Conservation (phyloP, 2,113 vertebrate species). For the Tinamus guttatus region DNA sequence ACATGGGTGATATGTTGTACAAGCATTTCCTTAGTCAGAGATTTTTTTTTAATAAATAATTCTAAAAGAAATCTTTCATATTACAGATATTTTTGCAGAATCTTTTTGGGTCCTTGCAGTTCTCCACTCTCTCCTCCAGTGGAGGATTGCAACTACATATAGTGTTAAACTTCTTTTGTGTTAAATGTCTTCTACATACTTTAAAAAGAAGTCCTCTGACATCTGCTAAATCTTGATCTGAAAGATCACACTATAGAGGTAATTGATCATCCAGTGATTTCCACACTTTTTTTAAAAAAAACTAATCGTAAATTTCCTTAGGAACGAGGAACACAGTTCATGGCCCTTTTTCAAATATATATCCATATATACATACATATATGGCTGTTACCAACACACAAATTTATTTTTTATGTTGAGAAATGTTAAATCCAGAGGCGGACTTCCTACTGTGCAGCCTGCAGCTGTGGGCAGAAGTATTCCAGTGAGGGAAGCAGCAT, state of each 20-base stretch:
- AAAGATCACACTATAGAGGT: not conserved
- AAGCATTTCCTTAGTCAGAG: not conserved
- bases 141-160: not conserved
- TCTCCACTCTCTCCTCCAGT: not conserved
- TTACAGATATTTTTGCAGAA: not conserved
- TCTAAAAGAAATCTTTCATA: not conserved
- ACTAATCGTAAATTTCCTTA: conserved; percentile 16
- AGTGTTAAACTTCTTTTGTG: not conserved
- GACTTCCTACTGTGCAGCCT: conserved; percentile 34
- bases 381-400: not conserved
- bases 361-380: not conserved
- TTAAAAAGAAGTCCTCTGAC: not conserved
- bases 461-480: not conserved
- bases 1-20: not conserved
- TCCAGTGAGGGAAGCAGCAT: not conserved
- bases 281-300: not conserved
- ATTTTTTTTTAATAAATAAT: not conserved
- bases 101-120: not conserved
- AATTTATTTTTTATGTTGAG: conserved; percentile 3
- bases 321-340: not conserved
- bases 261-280: not conserved
- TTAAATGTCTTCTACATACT: fast-evolving
- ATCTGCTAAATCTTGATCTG: not conserved
- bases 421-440: conserved; percentile 31
- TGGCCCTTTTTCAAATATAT: not conserved